phyloP scores from a whole-genome alignment of 2,113 vertebrate genomes.

The Orycteropus afer region DNA sequence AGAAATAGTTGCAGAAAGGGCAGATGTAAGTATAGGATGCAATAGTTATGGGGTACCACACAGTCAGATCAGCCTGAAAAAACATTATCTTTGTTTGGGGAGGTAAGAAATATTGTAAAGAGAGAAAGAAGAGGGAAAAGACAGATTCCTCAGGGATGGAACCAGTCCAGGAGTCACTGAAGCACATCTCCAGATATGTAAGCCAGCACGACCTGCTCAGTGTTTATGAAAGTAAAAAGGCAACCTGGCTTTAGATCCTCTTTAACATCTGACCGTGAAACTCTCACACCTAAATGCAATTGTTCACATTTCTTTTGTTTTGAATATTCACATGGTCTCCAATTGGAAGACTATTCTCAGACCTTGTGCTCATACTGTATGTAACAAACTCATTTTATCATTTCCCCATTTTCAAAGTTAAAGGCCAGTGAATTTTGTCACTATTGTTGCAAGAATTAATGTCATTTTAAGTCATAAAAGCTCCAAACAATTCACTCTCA shows the following conservation, averaged over 20 bases:
- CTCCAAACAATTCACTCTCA: not conserved
- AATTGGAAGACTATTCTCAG: not conserved
- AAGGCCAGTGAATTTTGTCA: slow-evolving; percentile 47
- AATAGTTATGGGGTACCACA: not conserved
- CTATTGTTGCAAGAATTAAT: not conserved
- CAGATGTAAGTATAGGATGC: not conserved
- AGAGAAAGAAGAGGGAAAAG: not conserved
- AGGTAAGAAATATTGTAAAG: not conserved
- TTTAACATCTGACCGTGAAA: not conserved
- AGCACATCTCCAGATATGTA: not conserved
- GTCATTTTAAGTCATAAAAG: slow-evolving; percentile 55
- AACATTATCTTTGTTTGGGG: not conserved
- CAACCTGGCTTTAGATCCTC: not conserved
- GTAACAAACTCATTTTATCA: slow-evolving; percentile 26
- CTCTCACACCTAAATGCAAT: not conserved
- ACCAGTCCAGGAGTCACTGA: not conserved
- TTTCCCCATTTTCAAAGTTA: slow-evolving; percentile 53
- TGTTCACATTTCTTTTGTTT: not conserved
- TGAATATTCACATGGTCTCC: not conserved
- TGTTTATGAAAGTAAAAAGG: not conserved
- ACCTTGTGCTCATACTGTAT: not conserved
- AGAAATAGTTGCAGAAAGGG: slow-evolving; percentile 7
- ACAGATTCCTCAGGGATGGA: not conserved
- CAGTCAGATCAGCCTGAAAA: not conserved
- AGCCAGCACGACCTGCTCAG: not conserved